Percentiles rank a stretch among this genome's conserved stretches.
Conservation (phyloP, 2,113 vertebrate genomes). For the Elgaria multicarinata region DNA sequence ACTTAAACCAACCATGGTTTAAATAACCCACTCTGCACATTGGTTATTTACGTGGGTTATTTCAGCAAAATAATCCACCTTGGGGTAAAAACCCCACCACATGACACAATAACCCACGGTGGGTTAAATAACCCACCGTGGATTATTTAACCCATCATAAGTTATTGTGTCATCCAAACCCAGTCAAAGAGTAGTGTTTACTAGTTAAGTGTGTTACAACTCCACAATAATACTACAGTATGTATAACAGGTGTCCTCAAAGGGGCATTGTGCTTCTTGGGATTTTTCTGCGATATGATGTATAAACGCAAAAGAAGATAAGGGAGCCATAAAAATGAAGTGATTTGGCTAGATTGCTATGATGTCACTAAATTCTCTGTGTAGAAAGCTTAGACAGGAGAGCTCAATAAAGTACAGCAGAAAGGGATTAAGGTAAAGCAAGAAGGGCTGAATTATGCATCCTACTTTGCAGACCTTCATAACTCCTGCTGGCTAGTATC, state of each 20-base stretch:
- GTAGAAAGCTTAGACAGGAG: not conserved
- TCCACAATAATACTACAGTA: rapidly evolving
- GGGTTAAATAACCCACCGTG: no score
- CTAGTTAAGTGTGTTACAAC: not conserved
- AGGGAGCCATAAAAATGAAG: not conserved
- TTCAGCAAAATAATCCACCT: no score
- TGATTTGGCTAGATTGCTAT: not conserved
- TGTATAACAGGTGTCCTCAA: no score
- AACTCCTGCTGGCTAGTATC: not conserved
- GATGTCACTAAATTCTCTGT: not conserved
- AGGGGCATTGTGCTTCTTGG: not conserved
- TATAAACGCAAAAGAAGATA: not conserved
- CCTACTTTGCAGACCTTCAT: not conserved
- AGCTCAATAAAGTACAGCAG: not conserved
- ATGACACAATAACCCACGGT: no score
- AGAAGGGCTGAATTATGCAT: not conserved
- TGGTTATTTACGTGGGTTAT: no score
- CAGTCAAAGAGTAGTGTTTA: not conserved
- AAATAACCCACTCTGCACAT: no score
- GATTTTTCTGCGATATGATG: not conserved
- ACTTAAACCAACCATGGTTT: no score
- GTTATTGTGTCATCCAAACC: no score
- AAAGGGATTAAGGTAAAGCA: not conserved
- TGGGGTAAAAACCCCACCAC: no score
- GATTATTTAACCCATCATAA: no score